A percentile compares a stretch with the other conserved stretches of the same genome.
Evolutionary conservation across 2,888 invertebrate species (phyloP).

Genomic region (Prenolepis imparis): DNA sequence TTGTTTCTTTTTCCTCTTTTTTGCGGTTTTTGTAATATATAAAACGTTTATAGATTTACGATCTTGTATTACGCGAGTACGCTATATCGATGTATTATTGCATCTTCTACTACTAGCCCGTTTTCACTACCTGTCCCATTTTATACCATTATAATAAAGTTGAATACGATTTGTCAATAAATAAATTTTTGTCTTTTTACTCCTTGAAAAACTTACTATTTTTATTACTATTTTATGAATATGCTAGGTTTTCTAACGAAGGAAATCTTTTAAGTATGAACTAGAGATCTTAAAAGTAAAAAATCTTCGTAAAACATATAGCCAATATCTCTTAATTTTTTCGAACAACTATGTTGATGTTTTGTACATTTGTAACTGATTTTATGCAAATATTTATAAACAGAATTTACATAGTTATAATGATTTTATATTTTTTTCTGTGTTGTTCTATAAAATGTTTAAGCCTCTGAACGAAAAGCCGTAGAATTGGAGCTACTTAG

Average conservation of each 20-base stretch:
- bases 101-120: slow-evolving; percentile 64
- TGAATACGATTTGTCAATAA: slow-evolving; percentile 73
- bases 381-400: neutral
- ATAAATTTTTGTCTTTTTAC: slow-evolving; percentile 19
- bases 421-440: neutral
- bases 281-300: neutral
- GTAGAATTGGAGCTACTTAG: neutral
- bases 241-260: neutral
- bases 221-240: slow-evolving; percentile 2
- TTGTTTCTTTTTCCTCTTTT: neutral
- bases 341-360: neutral
- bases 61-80: slow-evolving; percentile 59
- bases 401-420: neutral
- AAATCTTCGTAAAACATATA: neutral
- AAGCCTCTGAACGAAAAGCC: neutral
- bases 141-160: slow-evolving; percentile 78
- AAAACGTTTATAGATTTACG: slow-evolving; percentile 59
- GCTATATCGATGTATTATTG: slow-evolving; percentile 49
- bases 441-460: neutral
- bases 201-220: neutral
- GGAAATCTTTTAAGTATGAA: neutral
- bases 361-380: neutral
- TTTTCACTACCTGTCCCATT: slow-evolving; percentile 66
- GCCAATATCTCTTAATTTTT: neutral
- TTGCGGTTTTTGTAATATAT: slow-evolving; percentile 68